Conservation (phyloP, 2,113 vertebrate species). For the Montifringilla adamsi region DNA sequence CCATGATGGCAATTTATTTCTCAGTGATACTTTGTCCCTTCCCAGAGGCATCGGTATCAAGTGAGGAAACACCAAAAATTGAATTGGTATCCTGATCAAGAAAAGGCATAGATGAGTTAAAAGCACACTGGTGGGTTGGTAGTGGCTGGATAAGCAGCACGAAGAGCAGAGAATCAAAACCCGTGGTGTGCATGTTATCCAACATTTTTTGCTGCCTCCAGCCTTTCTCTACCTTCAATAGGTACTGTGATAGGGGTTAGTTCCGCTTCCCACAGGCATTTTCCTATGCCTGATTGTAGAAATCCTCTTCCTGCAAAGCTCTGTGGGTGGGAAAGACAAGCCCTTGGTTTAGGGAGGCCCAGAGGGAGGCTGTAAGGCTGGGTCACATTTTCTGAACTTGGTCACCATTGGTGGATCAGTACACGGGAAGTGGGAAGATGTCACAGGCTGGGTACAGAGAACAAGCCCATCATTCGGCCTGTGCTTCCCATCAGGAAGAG, state of each 20-base stretch:
- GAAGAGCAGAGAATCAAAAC: neutral
- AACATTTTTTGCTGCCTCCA: neutral
- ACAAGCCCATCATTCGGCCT: accelerated
- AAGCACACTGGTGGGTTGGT: neutral
- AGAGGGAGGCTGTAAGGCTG: neutral
- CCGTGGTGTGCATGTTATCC: neutral
- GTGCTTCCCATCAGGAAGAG: neutral
- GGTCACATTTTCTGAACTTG: accelerated
- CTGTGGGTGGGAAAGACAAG: neutral
- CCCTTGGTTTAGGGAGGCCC: neutral
- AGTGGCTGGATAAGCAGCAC: neutral
- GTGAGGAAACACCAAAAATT: neutral
- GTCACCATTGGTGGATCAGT: accelerated
- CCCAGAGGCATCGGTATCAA: neutral
- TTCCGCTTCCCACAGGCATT: neutral
- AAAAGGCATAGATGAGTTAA: neutral
- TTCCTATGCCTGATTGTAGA: neutral
- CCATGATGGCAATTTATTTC: neutral
- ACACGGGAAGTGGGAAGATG: neutral
- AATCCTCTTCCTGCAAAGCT: neutral
- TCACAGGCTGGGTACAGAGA: neutral
- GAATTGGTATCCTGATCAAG: neutral
- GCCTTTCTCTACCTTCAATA: neutral
- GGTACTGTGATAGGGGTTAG: neutral
- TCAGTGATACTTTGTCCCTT: neutral